Evolutionary conservation across 2,113 vertebrate species (phyloP), one percentile per base, ranked within the genome.

Genomic region (Mormyrus lacerda): DNA sequence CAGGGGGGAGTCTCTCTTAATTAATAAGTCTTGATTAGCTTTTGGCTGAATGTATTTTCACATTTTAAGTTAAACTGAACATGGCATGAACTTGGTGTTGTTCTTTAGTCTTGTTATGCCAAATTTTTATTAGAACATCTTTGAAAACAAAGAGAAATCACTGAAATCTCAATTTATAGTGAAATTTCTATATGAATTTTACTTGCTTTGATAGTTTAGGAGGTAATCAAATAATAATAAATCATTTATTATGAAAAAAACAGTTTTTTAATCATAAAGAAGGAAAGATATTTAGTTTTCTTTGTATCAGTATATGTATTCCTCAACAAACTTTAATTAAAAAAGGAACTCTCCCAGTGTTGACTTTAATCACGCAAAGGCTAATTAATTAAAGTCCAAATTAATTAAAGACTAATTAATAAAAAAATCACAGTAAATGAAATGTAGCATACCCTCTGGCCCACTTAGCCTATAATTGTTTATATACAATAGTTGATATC

Each of bases 271-370:
- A 73, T 73, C 65, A 73, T 73, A 73, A 73, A 31, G 27, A 39
- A 35, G 69, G 69, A 19, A 39, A 39, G 31, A 39, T 39, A 76
- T 76, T 76, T 39, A 76, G 15, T 76, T 76, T 39, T 39, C 65
- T 79, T 79, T 42, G 39, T 79, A 42, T 42, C 73, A 79, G 17
- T 42, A 79, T 79, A 79, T 79, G 31, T 39, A 42, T 42, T 39
- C 73, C 73, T 79, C 73, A 79, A 79, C 35, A 79, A 79, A 79
- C 35, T 79, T 79, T 79, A 79, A 79, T 42, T 79, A 69, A 69
- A 69, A 65, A 69, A 69, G 10, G 0, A 79, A 39, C 35, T 79
- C 73, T 19, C 73, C 35, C 73, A 42, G 73, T 31, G 24, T 73
- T 73, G 73, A 76, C 39, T 79, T 79, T 39, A 79, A 79, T 79